Evolutionary conservation across 2,888 invertebrate species (phyloP).

Genomic region (Mesochorus sp.): DNA sequence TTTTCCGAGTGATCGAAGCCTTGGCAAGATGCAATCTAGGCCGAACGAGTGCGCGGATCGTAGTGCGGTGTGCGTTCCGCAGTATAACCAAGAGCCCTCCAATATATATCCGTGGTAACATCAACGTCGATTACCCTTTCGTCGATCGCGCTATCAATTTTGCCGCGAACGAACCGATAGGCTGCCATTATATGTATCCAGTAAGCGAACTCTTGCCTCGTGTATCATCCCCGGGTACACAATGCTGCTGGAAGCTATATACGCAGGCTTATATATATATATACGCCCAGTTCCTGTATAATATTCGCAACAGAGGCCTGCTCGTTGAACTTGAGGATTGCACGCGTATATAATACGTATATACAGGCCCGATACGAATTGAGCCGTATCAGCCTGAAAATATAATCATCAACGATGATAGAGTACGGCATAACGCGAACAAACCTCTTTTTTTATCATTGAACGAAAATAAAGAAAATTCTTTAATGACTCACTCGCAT

Average conservation of each 20-base stretch:
- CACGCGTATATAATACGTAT: not conserved
- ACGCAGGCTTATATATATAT: too few species aligned
- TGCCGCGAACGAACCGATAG: conserved; percentile 73
- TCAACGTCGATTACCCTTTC: conserved; percentile 76
- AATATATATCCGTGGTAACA: conserved; percentile 63
- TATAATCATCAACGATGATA: conserved; percentile 29
- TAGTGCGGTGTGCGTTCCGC: conserved; percentile 29
- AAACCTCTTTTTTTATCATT: not conserved
- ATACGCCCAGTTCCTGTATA: conserved; percentile 26
- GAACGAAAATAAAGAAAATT: not conserved
- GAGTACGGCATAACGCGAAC: not conserved
- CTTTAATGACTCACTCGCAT: too few species aligned
- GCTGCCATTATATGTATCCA: conserved; percentile 72
- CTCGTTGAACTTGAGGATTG: too few species aligned
- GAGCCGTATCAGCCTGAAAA: conserved; percentile 1
- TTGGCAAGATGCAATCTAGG: not conserved
- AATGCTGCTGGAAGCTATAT: conserved; percentile 39
- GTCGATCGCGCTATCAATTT: conserved; percentile 77
- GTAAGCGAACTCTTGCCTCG: conserved; percentile 55
- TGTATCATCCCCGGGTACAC: conserved; percentile 51
- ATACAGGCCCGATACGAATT: conserved; percentile 8
- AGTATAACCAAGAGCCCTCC: conserved; percentile 44
- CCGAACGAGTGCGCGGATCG: conserved; percentile 3
- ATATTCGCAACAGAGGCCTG: too few species aligned
- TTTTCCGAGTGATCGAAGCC: too few species aligned